phyloP scores from a whole-genome alignment of 1,140 invertebrate species.

The Drosophila hydei region DNA sequence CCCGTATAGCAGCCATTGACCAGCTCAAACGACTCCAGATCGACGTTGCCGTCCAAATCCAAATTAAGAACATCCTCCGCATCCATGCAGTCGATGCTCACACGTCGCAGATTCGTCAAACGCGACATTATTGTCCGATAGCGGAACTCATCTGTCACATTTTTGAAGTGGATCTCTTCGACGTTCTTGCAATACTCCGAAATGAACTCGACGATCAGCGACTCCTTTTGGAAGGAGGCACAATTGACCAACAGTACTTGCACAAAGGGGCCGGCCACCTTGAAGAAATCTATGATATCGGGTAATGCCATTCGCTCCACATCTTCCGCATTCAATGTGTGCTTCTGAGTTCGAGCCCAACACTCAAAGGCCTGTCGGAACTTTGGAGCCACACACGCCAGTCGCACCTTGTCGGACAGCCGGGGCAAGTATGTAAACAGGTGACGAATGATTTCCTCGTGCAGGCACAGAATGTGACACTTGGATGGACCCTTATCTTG shows the following conservation, averaged over 20 bases:
- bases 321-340: conserved; percentile 38
- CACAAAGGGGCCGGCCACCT: conserved; percentile 55
- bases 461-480: conserved; percentile 41
- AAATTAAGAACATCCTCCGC: conserved; percentile 61
- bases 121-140: conserved; percentile 45
- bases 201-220: conserved; percentile 60
- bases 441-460: conserved; percentile 48
- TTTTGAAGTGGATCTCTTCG: conserved; percentile 54
- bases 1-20: conserved; percentile 69
- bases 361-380: conserved; percentile 43
- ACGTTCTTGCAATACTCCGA: conserved; percentile 60
- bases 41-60: conserved; percentile 44
- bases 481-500: background rate
- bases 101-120: conserved; percentile 35
- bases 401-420: conserved; percentile 48
- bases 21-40: conserved; percentile 61
- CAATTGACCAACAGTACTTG: conserved; percentile 41
- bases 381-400: conserved; percentile 53
- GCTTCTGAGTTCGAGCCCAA: conserved; percentile 39
- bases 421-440: conserved; percentile 43
- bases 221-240: conserved; percentile 61
- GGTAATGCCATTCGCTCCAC: conserved; percentile 56
- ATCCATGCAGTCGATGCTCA: conserved; percentile 62
- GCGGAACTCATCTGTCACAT: conserved; percentile 68
- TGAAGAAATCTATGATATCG: conserved; percentile 60